A percentile compares a stretch with the other conserved stretches of the same genome.
phyloP scores from a whole-genome alignment of 2,888 invertebrate genomes.

The Dasypogon diadema region DNA sequence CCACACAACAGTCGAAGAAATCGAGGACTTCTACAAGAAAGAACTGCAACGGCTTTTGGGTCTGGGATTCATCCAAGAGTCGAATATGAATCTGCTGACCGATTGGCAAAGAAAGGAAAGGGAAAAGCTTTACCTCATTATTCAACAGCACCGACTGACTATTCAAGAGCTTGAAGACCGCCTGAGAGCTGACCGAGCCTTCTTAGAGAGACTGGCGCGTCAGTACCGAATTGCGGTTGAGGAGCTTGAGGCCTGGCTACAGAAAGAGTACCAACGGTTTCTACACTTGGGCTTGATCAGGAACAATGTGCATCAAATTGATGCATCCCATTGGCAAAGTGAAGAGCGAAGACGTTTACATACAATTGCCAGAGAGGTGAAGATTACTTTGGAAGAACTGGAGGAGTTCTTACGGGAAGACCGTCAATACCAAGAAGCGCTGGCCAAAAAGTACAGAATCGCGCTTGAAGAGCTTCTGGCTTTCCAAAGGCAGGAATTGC shows the following conservation, averaged over 20 bases:
- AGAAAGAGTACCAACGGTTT: constrained; percentile 63
- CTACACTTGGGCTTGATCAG: constrained; percentile 61
- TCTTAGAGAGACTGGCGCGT: constrained; percentile 61
- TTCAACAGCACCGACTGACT: constrained; percentile 63
- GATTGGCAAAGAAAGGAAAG: constrained; percentile 65
- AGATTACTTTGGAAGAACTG: constrained; percentile 63
- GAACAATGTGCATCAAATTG: neutral
- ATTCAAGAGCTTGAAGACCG: constrained; percentile 64
- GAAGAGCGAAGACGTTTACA: constrained; percentile 62
- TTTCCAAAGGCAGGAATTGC: constrained; percentile 61
- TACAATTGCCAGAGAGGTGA: constrained; percentile 61
- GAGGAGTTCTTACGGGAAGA: constrained; percentile 62
- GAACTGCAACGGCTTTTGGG: constrained; percentile 64
- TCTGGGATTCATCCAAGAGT: constrained; percentile 64
- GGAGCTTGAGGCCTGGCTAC: constrained; percentile 64
- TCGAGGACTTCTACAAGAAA: constrained; percentile 64
- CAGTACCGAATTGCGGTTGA: constrained; percentile 64
- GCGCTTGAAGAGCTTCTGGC: constrained; percentile 60
- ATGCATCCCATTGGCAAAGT: constrained; percentile 60
- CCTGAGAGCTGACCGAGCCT: constrained; percentile 62
- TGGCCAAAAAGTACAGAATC: constrained; percentile 61
- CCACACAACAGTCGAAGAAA: constrained; percentile 65
- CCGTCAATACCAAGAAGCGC: constrained; percentile 60
- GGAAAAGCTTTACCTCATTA: constrained; percentile 61
- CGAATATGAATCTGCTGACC: constrained; percentile 61